A percentile compares a stretch with the other conserved stretches of the same genome.
Evolutionary conservation across 2,888 invertebrate genomes (phyloP).

Genomic region (Muscina levida): DNA sequence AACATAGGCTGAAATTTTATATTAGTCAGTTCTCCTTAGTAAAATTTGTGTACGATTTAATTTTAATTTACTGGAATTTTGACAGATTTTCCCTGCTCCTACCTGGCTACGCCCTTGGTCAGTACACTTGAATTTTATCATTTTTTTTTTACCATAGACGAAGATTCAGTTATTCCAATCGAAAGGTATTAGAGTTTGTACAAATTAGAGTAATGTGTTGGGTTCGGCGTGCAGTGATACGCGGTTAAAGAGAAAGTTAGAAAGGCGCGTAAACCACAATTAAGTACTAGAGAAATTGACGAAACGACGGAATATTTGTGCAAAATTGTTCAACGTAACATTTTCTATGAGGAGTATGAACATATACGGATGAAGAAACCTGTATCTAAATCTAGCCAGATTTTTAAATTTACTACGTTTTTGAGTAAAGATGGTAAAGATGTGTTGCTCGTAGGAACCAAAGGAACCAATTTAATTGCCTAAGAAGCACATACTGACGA

Average conservation of each 20-base stretch:
- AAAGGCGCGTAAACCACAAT: not conserved
- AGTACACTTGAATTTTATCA: constrained; percentile 64
- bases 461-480: constrained; percentile 47
- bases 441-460: constrained; percentile 25
- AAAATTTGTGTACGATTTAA: no score
- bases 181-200: not conserved
- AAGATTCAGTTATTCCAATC: not conserved
- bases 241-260: not conserved
- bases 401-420: constrained; percentile 39
- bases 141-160: constrained; percentile 21
- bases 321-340: constrained; percentile 20
- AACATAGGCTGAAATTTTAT: no score
- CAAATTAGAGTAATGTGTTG: not conserved
- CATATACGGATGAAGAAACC: constrained; percentile 2
- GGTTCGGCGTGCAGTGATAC: not conserved
- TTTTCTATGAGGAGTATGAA: constrained; percentile 23
- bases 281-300: constrained; percentile 27
- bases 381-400: constrained; percentile 22
- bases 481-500: constrained; percentile 35
- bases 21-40: no score
- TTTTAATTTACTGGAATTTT: constrained; percentile 60
- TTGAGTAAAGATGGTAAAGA: constrained; percentile 28
- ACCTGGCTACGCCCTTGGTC: constrained; percentile 61
- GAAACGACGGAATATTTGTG: constrained; percentile 33
- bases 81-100: constrained; percentile 54